A percentile compares a stretch with the other conserved stretches of the same genome.
Evolutionary conservation across 1,140 invertebrate species (phyloP).

Genomic region (Hypsibius dujardini): DNA sequence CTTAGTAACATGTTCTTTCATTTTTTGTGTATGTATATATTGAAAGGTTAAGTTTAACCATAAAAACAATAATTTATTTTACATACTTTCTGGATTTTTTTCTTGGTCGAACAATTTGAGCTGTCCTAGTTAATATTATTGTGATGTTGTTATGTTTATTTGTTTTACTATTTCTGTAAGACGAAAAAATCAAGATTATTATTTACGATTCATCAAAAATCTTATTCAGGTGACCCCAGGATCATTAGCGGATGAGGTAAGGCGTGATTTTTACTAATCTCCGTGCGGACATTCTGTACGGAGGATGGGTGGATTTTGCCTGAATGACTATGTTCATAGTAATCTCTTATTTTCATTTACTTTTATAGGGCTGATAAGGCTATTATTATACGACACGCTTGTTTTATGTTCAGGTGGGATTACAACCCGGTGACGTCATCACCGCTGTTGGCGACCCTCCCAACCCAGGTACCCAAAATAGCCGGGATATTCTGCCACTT

Average conservation of each 20-base stretch:
- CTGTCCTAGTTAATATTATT: too few species aligned
- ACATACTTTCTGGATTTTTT: too few species aligned
- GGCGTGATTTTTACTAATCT: not conserved
- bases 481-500: too few species aligned
- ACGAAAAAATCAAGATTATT: too few species aligned
- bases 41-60: too few species aligned
- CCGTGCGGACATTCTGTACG: not conserved
- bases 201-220: too few species aligned
- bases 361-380: not conserved
- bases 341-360: not conserved
- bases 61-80: too few species aligned
- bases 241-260: constrained; percentile 14
- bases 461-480: not conserved
- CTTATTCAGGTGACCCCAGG: not conserved
- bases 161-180: too few species aligned
- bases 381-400: not conserved
- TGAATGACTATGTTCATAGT: not conserved
- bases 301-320: not conserved
- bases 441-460: constrained; percentile 9
- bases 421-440: constrained; percentile 11
- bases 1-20: too few species aligned
- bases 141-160: too few species aligned
- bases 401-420: not conserved
- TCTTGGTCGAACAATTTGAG: too few species aligned
- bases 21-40: too few species aligned